A percentile compares a stretch with the other conserved stretches of the same genome.
Evolutionary conservation across 1,140 invertebrate species (phyloP).

Genomic region (Drosophila insularis): DNA sequence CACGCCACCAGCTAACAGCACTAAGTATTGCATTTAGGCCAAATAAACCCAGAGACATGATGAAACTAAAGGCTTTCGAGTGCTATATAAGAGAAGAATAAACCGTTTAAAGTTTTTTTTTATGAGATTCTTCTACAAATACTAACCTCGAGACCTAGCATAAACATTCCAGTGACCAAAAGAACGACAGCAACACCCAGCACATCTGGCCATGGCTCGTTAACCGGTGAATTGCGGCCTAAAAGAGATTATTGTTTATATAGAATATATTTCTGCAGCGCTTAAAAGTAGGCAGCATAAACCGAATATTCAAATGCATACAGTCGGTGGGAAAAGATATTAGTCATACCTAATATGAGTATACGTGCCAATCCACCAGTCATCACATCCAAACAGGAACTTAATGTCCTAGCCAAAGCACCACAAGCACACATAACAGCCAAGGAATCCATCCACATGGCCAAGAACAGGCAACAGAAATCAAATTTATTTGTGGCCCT

Average conservation of each 20-base stretch:
- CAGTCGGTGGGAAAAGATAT: conserved; percentile 38
- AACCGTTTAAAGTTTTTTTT: not conserved
- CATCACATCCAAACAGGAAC: conserved; percentile 86
- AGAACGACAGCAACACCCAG: conserved; percentile 87
- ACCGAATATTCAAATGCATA: conserved; percentile 5
- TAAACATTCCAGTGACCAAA: conserved; percentile 87
- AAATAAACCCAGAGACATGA: conserved; percentile 76
- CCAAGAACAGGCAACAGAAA: conserved; percentile 83
- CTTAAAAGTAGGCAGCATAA: conserved; percentile 50
- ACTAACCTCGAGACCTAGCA: conserved; percentile 87
- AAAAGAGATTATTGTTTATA: conserved; percentile 22
- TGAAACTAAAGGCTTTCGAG: conserved; percentile 76
- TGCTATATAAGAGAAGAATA: conserved; percentile 51
- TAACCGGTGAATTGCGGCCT: conserved; percentile 83
- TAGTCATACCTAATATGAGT: conserved; percentile 65
- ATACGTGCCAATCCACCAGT: conserved; percentile 85
- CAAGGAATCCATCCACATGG: conserved; percentile 86
- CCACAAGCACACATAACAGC: conserved; percentile 86
- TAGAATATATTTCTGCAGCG: not conserved
- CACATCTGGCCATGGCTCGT: conserved; percentile 88
- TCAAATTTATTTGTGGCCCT: conserved; percentile 81
- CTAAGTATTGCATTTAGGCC: conserved; percentile 71
- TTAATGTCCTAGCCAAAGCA: conserved; percentile 85
- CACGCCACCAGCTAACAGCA: conserved; percentile 72
- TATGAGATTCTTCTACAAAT: not conserved